These are phyloP conservation scores for Eulacestoma nigropectus DNA, from an alignment of 2,113 vertebrate species.

Conservation along the genomic window DNA sequence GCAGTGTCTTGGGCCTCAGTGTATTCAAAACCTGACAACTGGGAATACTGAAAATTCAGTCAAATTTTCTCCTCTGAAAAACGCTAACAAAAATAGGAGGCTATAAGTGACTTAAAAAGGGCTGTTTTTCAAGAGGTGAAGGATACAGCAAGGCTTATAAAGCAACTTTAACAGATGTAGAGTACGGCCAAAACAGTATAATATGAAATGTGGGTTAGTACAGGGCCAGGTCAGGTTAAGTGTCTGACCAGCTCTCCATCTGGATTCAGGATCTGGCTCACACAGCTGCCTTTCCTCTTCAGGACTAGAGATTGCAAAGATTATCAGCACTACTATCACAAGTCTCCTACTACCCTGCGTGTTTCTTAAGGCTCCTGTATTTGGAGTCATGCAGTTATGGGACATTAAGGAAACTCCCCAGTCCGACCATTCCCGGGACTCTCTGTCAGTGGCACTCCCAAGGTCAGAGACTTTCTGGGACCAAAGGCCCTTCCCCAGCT, in stretches of 20 bases:
- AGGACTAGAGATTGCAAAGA: not conserved
- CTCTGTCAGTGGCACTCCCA: not conserved
- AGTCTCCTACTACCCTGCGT: fast-evolving
- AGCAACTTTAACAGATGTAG: not conserved
- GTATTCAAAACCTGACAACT: not conserved
- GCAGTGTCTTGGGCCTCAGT: not conserved
- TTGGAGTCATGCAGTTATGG: not conserved
- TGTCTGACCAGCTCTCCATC: not conserved
- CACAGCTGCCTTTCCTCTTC: not conserved
- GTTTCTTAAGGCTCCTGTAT: not conserved
- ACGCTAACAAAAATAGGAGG: not conserved
- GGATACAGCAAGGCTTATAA: not conserved
- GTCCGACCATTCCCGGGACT: not conserved
- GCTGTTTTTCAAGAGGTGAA: not conserved
- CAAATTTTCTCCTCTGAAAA: not conserved
- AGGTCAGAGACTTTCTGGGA: not conserved
- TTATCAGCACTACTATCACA: not conserved
- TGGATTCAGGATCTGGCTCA: not conserved
- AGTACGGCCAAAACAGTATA: not conserved
- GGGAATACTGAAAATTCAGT: not conserved
- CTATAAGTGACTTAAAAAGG: not conserved
- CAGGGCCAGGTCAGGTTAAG: not conserved
- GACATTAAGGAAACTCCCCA: not conserved
- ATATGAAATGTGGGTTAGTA: not conserved
- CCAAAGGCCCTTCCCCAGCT: not conserved